phyloP scores from a whole-genome alignment of 2,888 invertebrate genomes.

The Dexiosoma caninum region DNA sequence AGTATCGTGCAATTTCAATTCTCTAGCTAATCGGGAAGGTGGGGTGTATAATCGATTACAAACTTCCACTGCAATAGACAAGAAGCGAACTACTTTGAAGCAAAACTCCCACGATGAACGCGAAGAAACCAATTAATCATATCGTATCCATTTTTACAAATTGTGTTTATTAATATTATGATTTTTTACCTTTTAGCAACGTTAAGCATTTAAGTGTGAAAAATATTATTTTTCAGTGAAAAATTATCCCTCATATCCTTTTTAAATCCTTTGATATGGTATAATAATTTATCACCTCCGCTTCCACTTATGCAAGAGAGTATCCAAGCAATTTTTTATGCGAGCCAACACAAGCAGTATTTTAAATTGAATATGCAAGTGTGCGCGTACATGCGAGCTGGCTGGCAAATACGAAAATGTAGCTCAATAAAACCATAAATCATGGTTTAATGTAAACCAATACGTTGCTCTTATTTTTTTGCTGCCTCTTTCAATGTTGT shows the following conservation, averaged over 20 bases:
- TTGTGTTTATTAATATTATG: constrained; percentile 19
- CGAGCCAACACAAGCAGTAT: neutral
- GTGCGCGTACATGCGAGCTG: neutral
- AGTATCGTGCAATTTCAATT: too few relatives aligned
- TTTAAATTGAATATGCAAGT: constrained; percentile 4
- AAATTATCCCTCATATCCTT: constrained; percentile 49
- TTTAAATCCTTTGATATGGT: constrained; percentile 57
- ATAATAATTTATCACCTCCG: constrained; percentile 63
- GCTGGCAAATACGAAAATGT: constrained; percentile 23
- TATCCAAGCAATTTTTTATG: constrained; percentile 45
- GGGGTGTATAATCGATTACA: too few relatives aligned
- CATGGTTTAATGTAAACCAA: constrained; percentile 56
- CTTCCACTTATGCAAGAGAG: constrained; percentile 52
- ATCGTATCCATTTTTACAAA: constrained; percentile 14
- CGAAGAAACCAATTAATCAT: neutral
- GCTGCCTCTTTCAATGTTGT: constrained; percentile 20
- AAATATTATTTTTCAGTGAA: constrained; percentile 26
- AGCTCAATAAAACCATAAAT: constrained; percentile 62
- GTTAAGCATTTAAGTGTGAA: constrained; percentile 50
- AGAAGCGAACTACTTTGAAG: too few relatives aligned
- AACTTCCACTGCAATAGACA: too few relatives aligned
- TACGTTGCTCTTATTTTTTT: constrained; percentile 40
- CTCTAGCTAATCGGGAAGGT: too few relatives aligned
- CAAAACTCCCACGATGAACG: neutral
- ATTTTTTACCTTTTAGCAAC: constrained; percentile 13